Evolutionary conservation across 2,797 vertebrate species (phyloP).

Genomic region (Periophthalmus magnuspinnatus): DNA sequence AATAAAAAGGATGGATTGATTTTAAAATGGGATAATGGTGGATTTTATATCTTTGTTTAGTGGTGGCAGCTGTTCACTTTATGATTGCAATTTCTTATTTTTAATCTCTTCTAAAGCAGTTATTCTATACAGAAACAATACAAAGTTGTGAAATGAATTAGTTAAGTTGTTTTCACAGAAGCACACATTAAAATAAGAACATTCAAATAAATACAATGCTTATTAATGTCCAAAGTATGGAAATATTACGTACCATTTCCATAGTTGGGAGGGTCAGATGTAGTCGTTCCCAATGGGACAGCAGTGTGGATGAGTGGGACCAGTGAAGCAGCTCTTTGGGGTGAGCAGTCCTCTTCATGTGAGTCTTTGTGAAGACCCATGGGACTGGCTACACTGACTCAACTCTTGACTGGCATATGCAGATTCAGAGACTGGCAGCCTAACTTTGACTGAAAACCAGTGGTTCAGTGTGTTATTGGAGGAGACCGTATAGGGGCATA

Average conservation of each 20-base stretch:
- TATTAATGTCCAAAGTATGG: not conserved
- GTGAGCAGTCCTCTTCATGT: not conserved
- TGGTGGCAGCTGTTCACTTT: constrained; percentile 8
- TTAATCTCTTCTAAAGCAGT: constrained; percentile 3
- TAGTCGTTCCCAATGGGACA: constrained; percentile 1
- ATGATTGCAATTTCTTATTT: constrained; percentile 14
- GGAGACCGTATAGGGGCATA: not conserved
- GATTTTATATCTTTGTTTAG: constrained; percentile 15
- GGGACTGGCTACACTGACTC: constrained; percentile 1
- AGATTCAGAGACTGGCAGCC: not conserved
- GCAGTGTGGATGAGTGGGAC: not conserved
- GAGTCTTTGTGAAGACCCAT: constrained; percentile 4
- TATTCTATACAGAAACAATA: not conserved
- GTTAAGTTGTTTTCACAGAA: not conserved
- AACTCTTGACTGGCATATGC: constrained; percentile 9
- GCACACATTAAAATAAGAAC: not conserved
- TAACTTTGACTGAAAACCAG: not conserved
- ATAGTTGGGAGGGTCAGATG: not conserved
- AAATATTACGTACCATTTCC: not conserved
- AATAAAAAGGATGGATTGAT: constrained; percentile 1
- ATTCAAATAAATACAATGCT: not conserved
- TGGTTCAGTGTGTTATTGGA: not conserved
- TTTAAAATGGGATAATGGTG: constrained; percentile 6
- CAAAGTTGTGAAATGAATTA: not conserved
- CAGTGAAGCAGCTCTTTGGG: constrained; percentile 6